Conservation (phyloP, 2,113 vertebrate species). For the Gallinago paraguaiae region DNA sequence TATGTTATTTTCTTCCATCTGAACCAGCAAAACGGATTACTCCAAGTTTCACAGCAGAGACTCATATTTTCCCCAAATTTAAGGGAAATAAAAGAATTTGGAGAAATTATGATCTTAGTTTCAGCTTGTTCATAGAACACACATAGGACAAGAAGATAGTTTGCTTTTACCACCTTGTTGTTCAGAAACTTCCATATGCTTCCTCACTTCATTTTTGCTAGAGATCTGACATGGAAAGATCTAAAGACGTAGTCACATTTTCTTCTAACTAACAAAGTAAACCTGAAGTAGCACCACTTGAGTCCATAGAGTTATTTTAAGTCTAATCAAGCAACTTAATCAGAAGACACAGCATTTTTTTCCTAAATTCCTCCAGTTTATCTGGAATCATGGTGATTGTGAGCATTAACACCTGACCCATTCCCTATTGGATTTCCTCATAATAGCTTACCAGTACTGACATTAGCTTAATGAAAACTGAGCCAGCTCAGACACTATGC, state of each 20-base stretch:
- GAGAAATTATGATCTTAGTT: neutral
- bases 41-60: neutral
- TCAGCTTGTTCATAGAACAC: neutral
- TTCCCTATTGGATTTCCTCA: conserved; percentile 3
- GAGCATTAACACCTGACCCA: conserved; percentile 25
- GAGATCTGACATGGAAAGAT: neutral
- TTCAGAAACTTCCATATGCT: neutral
- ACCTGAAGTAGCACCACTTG: neutral
- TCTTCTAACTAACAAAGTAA: neutral
- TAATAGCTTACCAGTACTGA: neutral
- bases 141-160: neutral
- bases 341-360: neutral
- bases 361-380: neutral
- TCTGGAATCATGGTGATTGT: neutral
- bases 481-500: conserved; percentile 30
- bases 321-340: neutral
- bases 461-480: neutral
- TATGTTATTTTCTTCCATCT: neutral
- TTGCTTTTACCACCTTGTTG: neutral
- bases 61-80: neutral
- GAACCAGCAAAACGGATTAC: neutral
- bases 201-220: neutral
- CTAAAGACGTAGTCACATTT: neutral
- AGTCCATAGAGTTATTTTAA: neutral
- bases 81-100: neutral